Evolutionary conservation across 2,113 vertebrate species (phyloP).

Genomic region (Chinchilla lanigera): DNA sequence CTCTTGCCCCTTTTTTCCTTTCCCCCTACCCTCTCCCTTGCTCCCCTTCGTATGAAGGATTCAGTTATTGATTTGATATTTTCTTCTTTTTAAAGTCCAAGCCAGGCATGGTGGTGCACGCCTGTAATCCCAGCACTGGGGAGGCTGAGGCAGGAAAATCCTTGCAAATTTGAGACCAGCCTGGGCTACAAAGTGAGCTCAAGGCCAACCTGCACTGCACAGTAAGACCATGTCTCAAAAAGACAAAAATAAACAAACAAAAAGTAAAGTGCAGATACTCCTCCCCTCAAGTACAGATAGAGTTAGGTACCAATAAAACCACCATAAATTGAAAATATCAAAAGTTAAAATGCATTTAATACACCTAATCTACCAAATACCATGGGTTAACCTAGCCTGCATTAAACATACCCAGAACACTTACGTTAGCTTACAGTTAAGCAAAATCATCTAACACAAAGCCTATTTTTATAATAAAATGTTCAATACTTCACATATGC

Average conservation of each 20-base stretch:
- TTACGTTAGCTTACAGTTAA: neutral
- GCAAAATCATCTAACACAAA: neutral
- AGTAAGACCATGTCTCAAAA: too few relatives aligned
- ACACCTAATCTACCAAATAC: neutral
- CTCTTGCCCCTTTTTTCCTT: neutral
- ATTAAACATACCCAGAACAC: neutral
- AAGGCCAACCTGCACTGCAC: too few relatives aligned
- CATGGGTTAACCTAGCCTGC: neutral
- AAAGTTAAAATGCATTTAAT: neutral
- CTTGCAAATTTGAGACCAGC: too few relatives aligned
- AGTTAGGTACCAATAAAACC: neutral
- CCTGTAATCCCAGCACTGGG: too few relatives aligned
- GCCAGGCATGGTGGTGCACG: too few relatives aligned
- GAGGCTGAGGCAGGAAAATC: too few relatives aligned
- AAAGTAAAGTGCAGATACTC: neutral
- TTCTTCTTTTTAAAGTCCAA: conserved; percentile 42
- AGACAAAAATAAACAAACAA: too few relatives aligned
- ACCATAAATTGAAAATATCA: neutral
- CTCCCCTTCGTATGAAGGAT: neutral
- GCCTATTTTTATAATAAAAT: neutral
- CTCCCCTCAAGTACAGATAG: neutral
- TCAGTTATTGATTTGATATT: conserved; percentile 20
- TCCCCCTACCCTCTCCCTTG: neutral
- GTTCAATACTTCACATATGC: neutral
- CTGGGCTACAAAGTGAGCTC: too few relatives aligned